Evolutionary conservation across 2,113 vertebrate species (phyloP).

Genomic region (Odocoileus hemionus): DNA sequence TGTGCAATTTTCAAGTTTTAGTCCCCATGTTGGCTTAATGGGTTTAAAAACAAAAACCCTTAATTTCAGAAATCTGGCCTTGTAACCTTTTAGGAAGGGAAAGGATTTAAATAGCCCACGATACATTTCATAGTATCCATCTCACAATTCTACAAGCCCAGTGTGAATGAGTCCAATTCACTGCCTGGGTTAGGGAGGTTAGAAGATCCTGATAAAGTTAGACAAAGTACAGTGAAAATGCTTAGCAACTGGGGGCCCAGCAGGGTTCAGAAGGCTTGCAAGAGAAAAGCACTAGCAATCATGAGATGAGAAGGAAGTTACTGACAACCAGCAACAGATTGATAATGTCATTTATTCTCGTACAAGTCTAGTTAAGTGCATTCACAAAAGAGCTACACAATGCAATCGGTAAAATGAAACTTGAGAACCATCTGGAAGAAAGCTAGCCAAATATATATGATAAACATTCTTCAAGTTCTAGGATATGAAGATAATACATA

Average conservation of each 20-base stretch:
- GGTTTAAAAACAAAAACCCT: not conserved
- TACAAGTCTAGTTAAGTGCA: not conserved
- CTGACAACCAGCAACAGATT: not conserved
- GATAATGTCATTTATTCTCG: not conserved
- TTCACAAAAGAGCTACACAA: not conserved
- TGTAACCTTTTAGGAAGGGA: slow-evolving; percentile 58
- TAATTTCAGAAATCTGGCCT: slow-evolving; percentile 59
- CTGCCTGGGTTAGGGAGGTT: slow-evolving; percentile 42
- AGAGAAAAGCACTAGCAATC: not conserved
- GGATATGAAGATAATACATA: not conserved
- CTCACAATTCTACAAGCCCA: not conserved
- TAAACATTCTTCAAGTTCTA: not conserved
- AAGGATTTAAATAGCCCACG: slow-evolving; percentile 53
- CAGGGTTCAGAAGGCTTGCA: not conserved
- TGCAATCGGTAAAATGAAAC: not conserved
- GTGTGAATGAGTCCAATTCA: slow-evolving; percentile 67
- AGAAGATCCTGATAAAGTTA: slow-evolving; percentile 68
- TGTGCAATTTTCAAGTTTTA: slow-evolving; percentile 39
- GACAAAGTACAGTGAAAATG: slow-evolving; percentile 66
- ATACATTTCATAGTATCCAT: slow-evolving; percentile 35
- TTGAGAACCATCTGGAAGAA: not conserved
- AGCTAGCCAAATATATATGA: not conserved
- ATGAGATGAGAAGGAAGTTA: not conserved
- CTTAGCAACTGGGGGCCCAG: slow-evolving; percentile 60
- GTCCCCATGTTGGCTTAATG: not conserved